Conservation (phyloP, 2,113 vertebrate genomes). For the Etheostoma spectabile region DNA sequence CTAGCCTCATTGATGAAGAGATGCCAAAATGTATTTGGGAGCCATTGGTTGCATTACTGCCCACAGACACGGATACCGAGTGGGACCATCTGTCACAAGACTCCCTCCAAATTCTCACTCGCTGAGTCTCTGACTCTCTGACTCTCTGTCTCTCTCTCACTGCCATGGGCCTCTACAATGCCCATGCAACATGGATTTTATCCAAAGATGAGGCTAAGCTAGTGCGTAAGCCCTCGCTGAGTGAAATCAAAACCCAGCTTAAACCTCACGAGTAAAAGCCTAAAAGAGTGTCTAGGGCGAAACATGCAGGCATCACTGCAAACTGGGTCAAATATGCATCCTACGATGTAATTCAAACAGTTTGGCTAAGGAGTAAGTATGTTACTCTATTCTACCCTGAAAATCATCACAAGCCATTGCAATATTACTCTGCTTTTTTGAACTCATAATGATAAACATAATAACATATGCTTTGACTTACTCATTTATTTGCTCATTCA, state of each 20-base stretch:
- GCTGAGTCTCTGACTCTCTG: conserved; percentile 30
- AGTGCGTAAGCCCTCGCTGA: conserved; percentile 71
- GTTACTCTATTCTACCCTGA: background rate
- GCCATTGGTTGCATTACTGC: conserved; percentile 70
- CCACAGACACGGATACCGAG: conserved; percentile 63
- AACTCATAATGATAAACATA: background rate
- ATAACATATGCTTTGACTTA: conserved; percentile 11
- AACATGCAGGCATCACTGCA: conserved; percentile 28
- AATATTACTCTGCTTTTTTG: conserved; percentile 4
- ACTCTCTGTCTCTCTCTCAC: conserved; percentile 42
- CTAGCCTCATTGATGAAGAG: conserved; percentile 61
- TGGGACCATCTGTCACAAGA: conserved; percentile 74
- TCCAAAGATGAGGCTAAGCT: conserved; percentile 75
- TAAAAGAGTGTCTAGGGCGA: conserved; percentile 25
- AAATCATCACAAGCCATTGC: background rate
- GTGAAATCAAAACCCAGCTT: conserved; percentile 75
- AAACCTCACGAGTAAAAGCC: conserved; percentile 56
- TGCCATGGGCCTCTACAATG: conserved; percentile 50
- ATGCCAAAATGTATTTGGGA: conserved; percentile 71
- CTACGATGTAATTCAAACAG: conserved; percentile 5
- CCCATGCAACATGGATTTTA: conserved; percentile 65
- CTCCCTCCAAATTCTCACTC: conserved; percentile 44
- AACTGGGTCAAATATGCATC: conserved; percentile 52
- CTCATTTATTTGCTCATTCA: background rate
- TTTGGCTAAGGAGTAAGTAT: conserved; percentile 15